A percentile compares a stretch with the other conserved stretches of the same genome.
These are phyloP conservation scores for Tympanuchus pallidicinctus DNA, from an alignment of 2,113 vertebrate genomes.

Conservation along the genomic window DNA sequence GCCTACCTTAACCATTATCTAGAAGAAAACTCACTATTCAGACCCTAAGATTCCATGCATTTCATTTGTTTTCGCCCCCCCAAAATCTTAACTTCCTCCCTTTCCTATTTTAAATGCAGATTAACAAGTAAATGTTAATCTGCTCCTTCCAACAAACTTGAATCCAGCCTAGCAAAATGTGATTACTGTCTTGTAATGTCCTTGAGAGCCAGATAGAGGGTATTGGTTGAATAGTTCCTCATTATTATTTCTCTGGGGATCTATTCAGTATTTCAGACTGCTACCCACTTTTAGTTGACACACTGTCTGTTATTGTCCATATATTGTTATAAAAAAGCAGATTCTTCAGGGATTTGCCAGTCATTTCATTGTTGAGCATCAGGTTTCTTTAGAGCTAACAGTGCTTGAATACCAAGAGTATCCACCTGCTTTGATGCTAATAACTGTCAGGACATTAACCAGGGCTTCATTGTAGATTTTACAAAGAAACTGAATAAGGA, in stretches of 20 bases:
- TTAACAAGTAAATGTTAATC: not conserved
- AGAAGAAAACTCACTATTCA: not conserved
- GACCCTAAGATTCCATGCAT: not conserved
- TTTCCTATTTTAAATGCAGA: not conserved
- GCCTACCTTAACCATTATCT: not conserved
- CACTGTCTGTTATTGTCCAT: not conserved
- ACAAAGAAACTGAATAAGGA: not conserved
- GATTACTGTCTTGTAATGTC: not conserved
- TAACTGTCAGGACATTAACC: not conserved
- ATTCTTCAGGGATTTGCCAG: constrained; percentile 13
- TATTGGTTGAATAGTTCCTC: not conserved
- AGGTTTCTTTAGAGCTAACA: constrained; percentile 5
- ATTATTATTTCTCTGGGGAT: not conserved
- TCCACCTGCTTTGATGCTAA: not conserved
- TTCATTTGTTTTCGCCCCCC: not conserved
- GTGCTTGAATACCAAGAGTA: not conserved
- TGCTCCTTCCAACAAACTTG: not conserved
- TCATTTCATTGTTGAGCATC: not conserved
- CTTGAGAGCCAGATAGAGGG: not conserved
- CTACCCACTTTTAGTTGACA: not conserved
- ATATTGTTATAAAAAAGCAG: constrained; percentile 15
- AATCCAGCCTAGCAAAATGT: not conserved
- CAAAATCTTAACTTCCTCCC: not conserved
- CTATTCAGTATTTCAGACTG: constrained; percentile 30
- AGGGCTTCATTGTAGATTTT: not conserved